Conservation (phyloP, 2,113 vertebrate genomes). For the Heptranchias perlo region DNA sequence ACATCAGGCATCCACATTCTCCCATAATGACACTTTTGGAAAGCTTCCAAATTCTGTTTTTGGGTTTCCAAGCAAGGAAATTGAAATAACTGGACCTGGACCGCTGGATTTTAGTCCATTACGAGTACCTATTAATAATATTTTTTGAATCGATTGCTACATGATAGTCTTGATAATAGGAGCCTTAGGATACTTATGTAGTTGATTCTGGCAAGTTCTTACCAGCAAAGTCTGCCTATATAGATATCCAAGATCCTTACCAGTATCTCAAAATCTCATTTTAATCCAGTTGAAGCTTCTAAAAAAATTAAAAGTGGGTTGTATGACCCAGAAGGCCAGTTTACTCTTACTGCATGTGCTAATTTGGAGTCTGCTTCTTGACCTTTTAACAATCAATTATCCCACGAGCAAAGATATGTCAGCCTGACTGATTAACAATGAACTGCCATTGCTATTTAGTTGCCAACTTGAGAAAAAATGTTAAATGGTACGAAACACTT, state of each 20-base stretch:
- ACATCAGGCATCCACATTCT: background rate
- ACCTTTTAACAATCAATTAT: background rate
- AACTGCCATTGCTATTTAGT: background rate
- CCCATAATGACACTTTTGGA: background rate
- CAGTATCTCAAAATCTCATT: background rate
- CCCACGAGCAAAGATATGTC: background rate
- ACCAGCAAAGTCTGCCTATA: background rate
- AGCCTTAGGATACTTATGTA: background rate
- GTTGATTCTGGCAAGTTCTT: background rate
- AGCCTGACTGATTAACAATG: background rate
- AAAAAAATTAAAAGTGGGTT: background rate
- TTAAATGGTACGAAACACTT: no score
- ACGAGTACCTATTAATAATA: background rate
- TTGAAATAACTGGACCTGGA: background rate
- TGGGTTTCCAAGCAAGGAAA: background rate
- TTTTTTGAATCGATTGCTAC: background rate
- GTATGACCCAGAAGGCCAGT: background rate
- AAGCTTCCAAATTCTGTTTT: background rate
- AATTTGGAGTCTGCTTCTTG: background rate
- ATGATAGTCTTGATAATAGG: background rate
- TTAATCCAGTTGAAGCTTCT: background rate
- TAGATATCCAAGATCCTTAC: background rate
- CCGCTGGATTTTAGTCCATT: background rate
- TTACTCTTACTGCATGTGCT: background rate
- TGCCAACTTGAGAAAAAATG: no score